These are phyloP conservation scores for Melanophora roralis DNA, from an alignment of 2,888 invertebrate genomes.

Conservation along the genomic window DNA sequence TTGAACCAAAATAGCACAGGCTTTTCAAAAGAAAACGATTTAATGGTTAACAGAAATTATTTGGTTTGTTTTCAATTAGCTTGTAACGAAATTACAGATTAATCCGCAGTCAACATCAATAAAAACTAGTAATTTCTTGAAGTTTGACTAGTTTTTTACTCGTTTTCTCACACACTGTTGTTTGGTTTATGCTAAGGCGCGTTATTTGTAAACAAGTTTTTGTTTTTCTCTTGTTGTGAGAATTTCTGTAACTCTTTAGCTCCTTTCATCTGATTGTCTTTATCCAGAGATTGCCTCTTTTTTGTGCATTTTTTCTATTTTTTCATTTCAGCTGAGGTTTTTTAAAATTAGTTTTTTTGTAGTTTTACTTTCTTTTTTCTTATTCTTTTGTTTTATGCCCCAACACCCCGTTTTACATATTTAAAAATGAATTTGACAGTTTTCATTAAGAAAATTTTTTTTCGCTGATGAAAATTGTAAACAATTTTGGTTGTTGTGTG, in stretches of 20 bases:
- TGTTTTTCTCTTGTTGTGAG: not conserved
- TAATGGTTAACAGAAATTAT: too few relatives aligned
- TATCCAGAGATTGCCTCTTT: conserved; percentile 39
- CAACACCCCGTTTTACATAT: not conserved
- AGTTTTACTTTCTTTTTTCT: not conserved
- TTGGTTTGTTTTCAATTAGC: too few relatives aligned
- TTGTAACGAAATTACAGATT: too few relatives aligned
- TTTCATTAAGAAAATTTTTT: conserved; percentile 73
- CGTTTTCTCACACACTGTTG: not conserved
- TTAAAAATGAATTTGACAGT: conserved; percentile 69
- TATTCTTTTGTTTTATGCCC: not conserved
- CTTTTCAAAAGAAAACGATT: too few relatives aligned
- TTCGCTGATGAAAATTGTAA: conserved; percentile 47
- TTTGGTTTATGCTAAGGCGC: conserved; percentile 30
- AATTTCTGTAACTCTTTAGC: not conserved
- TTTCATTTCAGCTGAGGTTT: conserved; percentile 50
- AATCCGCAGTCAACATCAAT: too few relatives aligned
- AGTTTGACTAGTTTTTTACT: conserved; percentile 13
- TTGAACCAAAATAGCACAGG: too few relatives aligned
- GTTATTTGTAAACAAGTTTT: conserved; percentile 29
- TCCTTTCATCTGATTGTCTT: conserved; percentile 43
- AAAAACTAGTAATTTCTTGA: not conserved
- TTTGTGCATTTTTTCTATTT: conserved; percentile 10
- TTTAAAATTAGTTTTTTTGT: conserved; percentile 1
- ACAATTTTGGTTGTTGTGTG: conserved; percentile 32